Base-by-base conservation (phyloP, 1,140 invertebrate species). In the Drosophila varians region DNA sequence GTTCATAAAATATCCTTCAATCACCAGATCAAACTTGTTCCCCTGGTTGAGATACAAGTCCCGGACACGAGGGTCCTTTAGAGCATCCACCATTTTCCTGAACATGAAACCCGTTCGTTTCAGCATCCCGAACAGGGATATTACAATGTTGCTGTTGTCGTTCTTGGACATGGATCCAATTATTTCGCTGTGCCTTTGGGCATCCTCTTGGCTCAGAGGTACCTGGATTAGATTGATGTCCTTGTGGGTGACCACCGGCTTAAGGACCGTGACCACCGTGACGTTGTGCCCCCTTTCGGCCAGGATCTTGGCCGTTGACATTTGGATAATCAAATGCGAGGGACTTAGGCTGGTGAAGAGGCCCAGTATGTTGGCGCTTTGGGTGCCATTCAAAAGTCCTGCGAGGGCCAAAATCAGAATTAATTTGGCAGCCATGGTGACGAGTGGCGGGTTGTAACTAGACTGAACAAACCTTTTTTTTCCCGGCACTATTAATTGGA, bases 231-330 rank as follows among this genome's bases (percentile, higher is more conserved):
- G 7, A 6, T 60, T 46, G 11, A 78, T 66, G 3, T 71, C 53
- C 6, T 60, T 45, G 9, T 74, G 66, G 4, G 9, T 60, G 1
- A 74, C 23, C 28, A 57, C 48, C 5, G 71, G 61, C 25, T 64
- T 53, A 7, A 61, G 18, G 1, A 47, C 11, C 4, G 56, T 48
- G 0, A 83, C 61, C 3, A 83, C 56, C 0, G 79, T 83, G 5
- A 83, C 56, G 54, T 83, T 69, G 23, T 83, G 79, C 1, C 76
- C 76, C 9, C 40, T 8, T 18, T 83, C 76, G 0, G 72, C 75
- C 8, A 83, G 34, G 11, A 53, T 34, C 38, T 53, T 51, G 0
- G 28, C 47, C 19, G 77, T 19, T 0, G 75, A 58, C 71, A 75
- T 72, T 18, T 78, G 51, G 6, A 78, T 38, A 1, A 83, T 73